phyloP scores from a whole-genome alignment of 1,140 invertebrate species.

The Akabosia matsudoensis region DNA sequence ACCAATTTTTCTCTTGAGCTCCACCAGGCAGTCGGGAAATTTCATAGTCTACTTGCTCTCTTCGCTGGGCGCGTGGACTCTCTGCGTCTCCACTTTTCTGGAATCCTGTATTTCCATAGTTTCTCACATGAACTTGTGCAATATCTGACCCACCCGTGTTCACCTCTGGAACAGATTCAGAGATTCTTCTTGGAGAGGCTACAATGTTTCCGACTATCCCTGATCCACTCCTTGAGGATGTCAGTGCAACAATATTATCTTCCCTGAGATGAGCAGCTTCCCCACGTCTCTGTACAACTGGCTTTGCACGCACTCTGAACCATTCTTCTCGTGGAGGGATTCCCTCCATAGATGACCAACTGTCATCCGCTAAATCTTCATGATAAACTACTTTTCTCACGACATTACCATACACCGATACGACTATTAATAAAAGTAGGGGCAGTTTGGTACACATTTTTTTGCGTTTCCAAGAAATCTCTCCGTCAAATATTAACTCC shows the following conservation, averaged over 20 bases:
- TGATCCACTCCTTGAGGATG: not conserved
- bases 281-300: not conserved
- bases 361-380: not conserved
- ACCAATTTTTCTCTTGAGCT: not conserved
- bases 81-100: not conserved
- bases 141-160: not conserved
- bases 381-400: not conserved
- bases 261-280: not conserved
- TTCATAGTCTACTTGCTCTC: not conserved
- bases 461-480: not conserved
- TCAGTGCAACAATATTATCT: not conserved
- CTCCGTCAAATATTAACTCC: no score
- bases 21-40: not conserved
- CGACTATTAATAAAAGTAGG: not conserved
- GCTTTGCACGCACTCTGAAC: not conserved
- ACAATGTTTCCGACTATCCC: not conserved
- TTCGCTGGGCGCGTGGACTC: not conserved
- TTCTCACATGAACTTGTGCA: not conserved
- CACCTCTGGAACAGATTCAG: not conserved
- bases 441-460: not conserved
- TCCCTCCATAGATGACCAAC: not conserved
- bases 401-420: not conserved
- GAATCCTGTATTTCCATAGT: not conserved
- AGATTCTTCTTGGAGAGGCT: not conserved
- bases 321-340: not conserved